Evolutionary conservation across 2,113 vertebrate genomes (phyloP).

Genomic region (Stegostoma tigrinum): DNA sequence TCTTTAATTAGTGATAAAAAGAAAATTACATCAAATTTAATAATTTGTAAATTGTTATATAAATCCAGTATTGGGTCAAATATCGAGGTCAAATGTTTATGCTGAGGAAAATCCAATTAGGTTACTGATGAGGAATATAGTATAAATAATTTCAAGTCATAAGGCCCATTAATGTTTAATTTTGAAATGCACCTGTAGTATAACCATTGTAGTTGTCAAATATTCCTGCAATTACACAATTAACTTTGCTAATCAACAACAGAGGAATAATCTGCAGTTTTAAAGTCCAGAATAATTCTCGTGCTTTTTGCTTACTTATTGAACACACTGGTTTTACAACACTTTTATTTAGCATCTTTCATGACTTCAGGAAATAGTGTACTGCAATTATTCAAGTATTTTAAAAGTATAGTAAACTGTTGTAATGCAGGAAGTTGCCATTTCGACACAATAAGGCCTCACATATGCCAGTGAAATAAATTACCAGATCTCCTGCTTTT

Average conservation of each 20-base stretch:
- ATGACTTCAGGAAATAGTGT: neutral
- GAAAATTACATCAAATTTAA: neutral
- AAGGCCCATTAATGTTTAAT: neutral
- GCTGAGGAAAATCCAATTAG: slow-evolving; percentile 23
- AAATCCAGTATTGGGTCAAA: neutral
- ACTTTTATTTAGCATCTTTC: neutral
- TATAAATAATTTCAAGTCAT: neutral
- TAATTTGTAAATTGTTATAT: neutral
- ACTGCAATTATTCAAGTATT: neutral
- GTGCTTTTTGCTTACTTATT: neutral
- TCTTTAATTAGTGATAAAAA: neutral
- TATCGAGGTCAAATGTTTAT: slow-evolving; percentile 21
- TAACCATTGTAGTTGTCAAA: neutral
- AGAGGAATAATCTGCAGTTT: neutral
- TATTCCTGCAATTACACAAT: neutral
- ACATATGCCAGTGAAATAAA: neutral
- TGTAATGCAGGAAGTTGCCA: neutral
- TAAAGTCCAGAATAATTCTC: neutral
- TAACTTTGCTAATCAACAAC: neutral
- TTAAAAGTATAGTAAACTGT: neutral
- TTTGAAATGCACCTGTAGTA: neutral
- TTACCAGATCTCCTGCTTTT: neutral
- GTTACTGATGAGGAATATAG: neutral
- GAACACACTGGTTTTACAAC: neutral
- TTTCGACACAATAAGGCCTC: neutral